These are phyloP conservation scores for Odontothrips loti DNA, from an alignment of 2,888 invertebrate genomes.

Conservation along the genomic window DNA sequence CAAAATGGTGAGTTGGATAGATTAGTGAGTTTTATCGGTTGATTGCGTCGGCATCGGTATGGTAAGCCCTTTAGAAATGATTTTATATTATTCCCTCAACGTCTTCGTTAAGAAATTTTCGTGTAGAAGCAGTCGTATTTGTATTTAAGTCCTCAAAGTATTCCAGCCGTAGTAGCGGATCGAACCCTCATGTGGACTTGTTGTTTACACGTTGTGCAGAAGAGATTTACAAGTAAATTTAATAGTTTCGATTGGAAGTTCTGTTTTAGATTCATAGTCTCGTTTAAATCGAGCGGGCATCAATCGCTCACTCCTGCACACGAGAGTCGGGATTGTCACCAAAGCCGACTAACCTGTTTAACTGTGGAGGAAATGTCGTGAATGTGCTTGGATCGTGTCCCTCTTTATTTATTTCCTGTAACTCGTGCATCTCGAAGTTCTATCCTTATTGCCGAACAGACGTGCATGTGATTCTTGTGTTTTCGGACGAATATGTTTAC, in stretches of 20 bases:
- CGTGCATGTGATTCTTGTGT: too few relatives aligned
- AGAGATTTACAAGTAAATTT: not conserved
- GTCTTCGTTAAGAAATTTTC: too few relatives aligned
- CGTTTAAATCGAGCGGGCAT: not conserved
- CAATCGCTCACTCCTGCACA: too few relatives aligned
- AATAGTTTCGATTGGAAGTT: not conserved
- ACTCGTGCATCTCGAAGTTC: not conserved
- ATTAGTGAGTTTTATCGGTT: not conserved
- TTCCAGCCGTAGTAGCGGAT: not conserved
- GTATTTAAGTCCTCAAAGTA: too few relatives aligned
- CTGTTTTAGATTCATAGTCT: not conserved
- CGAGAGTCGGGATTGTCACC: too few relatives aligned
- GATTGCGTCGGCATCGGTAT: not conserved
- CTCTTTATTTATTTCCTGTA: not conserved
- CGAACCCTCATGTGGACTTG: not conserved
- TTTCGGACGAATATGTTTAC: too few relatives aligned
- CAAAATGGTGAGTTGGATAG: constrained; percentile 19
- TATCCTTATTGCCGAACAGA: too few relatives aligned
- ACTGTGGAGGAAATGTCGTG: not conserved
- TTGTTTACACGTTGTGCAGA: too few relatives aligned
- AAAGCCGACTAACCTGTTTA: not conserved
- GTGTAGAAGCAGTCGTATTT: not conserved
- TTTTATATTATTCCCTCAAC: not conserved
- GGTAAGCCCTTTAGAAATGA: not conserved
- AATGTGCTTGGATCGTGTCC: not conserved